A percentile compares a stretch with the other conserved stretches of the same genome.
These are phyloP conservation scores for Boulengeromyrus knoepffleri DNA, from an alignment of 2,113 vertebrate species.

Conservation along the genomic window DNA sequence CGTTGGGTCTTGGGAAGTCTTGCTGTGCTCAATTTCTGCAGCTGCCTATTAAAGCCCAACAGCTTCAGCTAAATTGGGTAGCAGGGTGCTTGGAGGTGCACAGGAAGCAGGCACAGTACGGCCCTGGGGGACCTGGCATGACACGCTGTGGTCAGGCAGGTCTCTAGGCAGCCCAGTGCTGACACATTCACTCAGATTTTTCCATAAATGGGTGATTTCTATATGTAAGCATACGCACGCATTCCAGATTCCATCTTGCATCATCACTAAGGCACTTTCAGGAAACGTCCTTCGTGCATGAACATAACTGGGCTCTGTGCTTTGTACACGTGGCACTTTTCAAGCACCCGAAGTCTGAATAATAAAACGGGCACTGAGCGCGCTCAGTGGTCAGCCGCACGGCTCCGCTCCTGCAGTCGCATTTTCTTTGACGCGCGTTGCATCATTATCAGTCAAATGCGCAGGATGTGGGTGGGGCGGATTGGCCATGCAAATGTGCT, in stretches of 20 bases:
- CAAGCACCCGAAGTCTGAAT: slow-evolving; percentile 13
- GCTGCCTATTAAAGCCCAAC: neutral
- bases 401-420: neutral
- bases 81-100: neutral
- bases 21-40: neutral
- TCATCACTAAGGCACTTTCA: slow-evolving; percentile 96
- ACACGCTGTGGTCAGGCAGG: neutral
- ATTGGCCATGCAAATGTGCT: neutral
- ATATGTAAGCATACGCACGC: neutral
- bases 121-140: neutral
- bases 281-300: slow-evolving; percentile 62
- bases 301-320: slow-evolving; percentile 25
- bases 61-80: slow-evolving; percentile 54
- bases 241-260: slow-evolving; percentile 65
- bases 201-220: neutral
- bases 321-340: neutral
- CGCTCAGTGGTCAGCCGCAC: neutral
- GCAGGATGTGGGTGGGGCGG: neutral
- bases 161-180: neutral
- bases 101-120: neutral
- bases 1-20: neutral
- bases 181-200: neutral
- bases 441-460: neutral
- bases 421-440: neutral
- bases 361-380: slow-evolving; percentile 21